A percentile compares a stretch with the other conserved stretches of the same genome.
phyloP scores from a whole-genome alignment of 2,113 vertebrate species.

The Scytalopus superciliaris region DNA sequence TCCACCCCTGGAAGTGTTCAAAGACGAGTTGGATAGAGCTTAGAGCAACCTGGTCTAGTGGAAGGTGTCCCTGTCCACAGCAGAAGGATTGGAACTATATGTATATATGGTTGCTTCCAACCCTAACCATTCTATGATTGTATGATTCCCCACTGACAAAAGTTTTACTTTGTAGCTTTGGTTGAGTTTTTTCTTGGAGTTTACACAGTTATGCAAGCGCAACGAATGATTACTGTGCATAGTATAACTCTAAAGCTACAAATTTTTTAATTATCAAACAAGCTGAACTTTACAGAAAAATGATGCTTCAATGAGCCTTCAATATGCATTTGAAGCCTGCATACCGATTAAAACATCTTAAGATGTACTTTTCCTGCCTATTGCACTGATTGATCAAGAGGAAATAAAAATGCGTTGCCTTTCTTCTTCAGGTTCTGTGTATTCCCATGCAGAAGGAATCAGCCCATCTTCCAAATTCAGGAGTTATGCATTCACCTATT shows the following conservation, averaged over 20 bases:
- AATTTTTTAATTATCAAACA: neutral
- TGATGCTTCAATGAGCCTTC: neutral
- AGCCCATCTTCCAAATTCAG: neutral
- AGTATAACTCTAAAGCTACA: neutral
- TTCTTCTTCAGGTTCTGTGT: neutral
- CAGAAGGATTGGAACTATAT: neutral
- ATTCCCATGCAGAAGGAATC: neutral
- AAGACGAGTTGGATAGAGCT: neutral
- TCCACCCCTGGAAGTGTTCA: neutral
- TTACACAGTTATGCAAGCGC: neutral
- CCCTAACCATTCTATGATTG: neutral
- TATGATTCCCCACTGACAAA: neutral
- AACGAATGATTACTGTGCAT: neutral
- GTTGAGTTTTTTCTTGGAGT: neutral
- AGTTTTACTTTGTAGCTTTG: neutral
- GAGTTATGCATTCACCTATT: neutral
- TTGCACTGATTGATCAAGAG: neutral
- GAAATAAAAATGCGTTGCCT: neutral
- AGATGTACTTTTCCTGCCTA: neutral
- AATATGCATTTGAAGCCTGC: neutral
- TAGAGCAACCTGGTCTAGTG: neutral
- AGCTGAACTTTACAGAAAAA: neutral
- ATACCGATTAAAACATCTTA: neutral
- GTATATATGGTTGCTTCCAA: neutral
- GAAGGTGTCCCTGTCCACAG: neutral